These are phyloP conservation scores for Saccopteryx bilineata DNA, from an alignment of 2,113 vertebrate genomes.

Conservation along the genomic window DNA sequence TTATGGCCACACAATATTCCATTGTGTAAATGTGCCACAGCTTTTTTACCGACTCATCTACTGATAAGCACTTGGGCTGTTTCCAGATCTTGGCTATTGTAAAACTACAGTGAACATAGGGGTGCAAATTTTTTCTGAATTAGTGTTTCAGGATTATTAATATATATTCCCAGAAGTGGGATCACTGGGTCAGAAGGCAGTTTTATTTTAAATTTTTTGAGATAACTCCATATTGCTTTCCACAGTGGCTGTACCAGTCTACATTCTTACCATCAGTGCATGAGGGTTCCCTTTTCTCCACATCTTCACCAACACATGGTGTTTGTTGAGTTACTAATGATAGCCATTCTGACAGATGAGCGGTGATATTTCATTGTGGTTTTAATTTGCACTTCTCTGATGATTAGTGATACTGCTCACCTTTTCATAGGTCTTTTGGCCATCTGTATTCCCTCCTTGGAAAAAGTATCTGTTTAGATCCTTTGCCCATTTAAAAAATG, in stretches of 20 bases:
- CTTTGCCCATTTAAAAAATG: not conserved
- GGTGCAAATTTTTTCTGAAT: no score
- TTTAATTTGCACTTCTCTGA: constrained; percentile 1
- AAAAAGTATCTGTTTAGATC: not conserved
- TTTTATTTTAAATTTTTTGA: not conserved
- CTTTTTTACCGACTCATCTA: no score
- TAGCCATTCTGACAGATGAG: not conserved
- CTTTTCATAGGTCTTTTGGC: not conserved
- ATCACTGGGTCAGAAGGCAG: not conserved
- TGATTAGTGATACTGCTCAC: not conserved
- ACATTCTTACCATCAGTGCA: not conserved
- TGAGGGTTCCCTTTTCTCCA: not conserved
- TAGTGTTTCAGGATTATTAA: no score
- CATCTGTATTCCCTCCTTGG: not conserved
- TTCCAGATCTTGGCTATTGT: no score
- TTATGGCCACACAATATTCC: no score
- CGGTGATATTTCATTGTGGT: not conserved
- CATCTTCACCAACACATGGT: not conserved
- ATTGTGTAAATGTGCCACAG: no score
- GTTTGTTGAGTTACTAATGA: not conserved
- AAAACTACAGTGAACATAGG: no score
- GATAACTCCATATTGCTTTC: not conserved
- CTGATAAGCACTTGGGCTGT: no score
- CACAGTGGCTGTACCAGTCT: not conserved
- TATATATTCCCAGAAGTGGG: no score